Evolutionary conservation across 2,797 vertebrate species (phyloP), one percentile per base, ranked within the genome.

Genomic region (Pempheris klunzingeri): DNA sequence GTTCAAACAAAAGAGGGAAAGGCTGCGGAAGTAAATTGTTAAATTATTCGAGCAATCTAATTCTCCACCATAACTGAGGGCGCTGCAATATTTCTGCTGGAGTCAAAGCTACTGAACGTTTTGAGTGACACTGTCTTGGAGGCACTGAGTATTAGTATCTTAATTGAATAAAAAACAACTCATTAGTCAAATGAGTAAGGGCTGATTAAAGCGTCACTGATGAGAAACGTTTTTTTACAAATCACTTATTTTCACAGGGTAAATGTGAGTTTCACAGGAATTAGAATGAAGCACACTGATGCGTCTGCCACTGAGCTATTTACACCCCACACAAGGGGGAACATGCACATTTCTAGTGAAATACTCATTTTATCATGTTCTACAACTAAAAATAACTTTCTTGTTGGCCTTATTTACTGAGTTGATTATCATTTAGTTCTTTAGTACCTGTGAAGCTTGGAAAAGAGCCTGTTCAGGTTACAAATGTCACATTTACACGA

Each of bases 221-320:
- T 71, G 30, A 67, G 46, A 71, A 76, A 65, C 32, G 28, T 41
- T 30, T 66, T 4, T 54, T 64, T 17, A 18, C 22, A 36, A 77
- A 68, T 68, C 0, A 20, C 57, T 68, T 36, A 50, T 61, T 24
- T 26, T 38, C 18, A 4, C 30, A 20, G 11, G 34, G 38, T 4
- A 41, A 38, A 71, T 54, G 15, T 12, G 10, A 6, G 2, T 63
- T 74, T 71, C 9, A 50, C 20, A 26, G 38, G 34, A 65, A 22
- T 66, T 53, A 15, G 54, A 66, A 79, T 70, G 2, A 41, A 55
- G 71, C 18, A 34, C 9, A 22, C 7, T 50, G 65, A 20, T 47
- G 2, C 1, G 26, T n/a, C 14, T 30, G n/a, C 12, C 30, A 50
- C 22, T 20, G 4, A 34, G 18, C 5, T 2, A n/a, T 47, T 46